Conservation (phyloP, 2,888 invertebrate species). For the Bibio marci region DNA sequence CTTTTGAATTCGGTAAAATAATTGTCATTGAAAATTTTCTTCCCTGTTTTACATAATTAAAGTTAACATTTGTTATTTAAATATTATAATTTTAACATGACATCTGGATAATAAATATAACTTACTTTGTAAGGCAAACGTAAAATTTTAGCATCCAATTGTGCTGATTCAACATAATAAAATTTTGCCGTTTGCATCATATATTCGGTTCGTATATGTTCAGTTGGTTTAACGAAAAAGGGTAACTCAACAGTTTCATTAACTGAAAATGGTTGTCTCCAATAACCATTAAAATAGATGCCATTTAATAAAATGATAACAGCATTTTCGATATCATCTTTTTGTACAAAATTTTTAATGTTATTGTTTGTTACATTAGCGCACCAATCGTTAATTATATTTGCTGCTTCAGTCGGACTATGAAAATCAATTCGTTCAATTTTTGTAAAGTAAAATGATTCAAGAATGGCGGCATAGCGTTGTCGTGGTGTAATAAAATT, state of each 20-base stretch:
- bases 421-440: conserved; percentile 45
- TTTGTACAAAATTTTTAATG: conserved; percentile 45
- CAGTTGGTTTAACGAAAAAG: conserved; percentile 40
- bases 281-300: conserved; percentile 65
- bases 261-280: conserved; percentile 51
- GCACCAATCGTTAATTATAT: conserved; percentile 66
- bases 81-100: too few species aligned
- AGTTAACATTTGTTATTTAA: too few species aligned
- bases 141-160: conserved; percentile 50
- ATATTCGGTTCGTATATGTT: conserved; percentile 35
- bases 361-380: conserved; percentile 53
- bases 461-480: conserved; percentile 41
- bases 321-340: conserved; percentile 41
- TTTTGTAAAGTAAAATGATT: conserved; percentile 43
- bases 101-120: neutral
- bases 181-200: conserved; percentile 55
- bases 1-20: conserved; percentile 45
- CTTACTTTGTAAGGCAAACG: conserved; percentile 53
- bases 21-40: conserved; percentile 57
- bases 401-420: conserved; percentile 34
- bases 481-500: conserved; percentile 35
- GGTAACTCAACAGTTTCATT: conserved; percentile 37
- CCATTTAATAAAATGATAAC: conserved; percentile 56
- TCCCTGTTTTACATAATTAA: conserved; percentile 47
- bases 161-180: conserved; percentile 41